A percentile compares a stretch with the other conserved stretches of the same genome.
Evolutionary conservation across 2,797 vertebrate species (phyloP).

Genomic region (Semaprochilodus insignis): DNA sequence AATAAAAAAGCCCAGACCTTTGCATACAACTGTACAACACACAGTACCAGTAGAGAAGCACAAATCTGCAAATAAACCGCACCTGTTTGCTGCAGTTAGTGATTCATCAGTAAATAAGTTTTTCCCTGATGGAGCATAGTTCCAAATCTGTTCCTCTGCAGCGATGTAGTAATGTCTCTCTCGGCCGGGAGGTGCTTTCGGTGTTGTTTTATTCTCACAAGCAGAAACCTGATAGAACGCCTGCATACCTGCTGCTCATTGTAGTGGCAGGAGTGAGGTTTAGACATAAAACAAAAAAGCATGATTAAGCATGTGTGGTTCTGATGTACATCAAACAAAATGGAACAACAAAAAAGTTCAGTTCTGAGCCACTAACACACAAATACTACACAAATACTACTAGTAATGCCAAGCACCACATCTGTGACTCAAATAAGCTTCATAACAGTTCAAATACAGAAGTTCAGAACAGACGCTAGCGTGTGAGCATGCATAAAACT

Average conservation of each 20-base stretch:
- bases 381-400: background rate
- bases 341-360: background rate
- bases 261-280: background rate
- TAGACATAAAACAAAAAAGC: slow-evolving; percentile 10
- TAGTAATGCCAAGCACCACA: no score
- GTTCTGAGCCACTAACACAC: background rate
- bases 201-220: slow-evolving; percentile 65
- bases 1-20: background rate
- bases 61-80: background rate
- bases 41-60: background rate
- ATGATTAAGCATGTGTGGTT: no score
- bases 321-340: background rate
- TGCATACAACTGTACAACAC: no score
- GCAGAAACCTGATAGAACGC: slow-evolving; percentile 77
- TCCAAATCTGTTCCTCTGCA: slow-evolving; percentile 82
- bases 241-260: slow-evolving; percentile 82
- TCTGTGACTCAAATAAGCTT: no score
- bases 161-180: slow-evolving; percentile 81
- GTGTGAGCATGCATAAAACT: no score
- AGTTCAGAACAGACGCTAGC: no score
- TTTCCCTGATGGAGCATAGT: slow-evolving; percentile 81
- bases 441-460: no score
- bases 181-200: slow-evolving; percentile 56
- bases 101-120: slow-evolving; percentile 73
- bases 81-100: slow-evolving; percentile 53